phyloP scores from a whole-genome alignment of 2,888 invertebrate genomes.

The Protodeltote pygarga region DNA sequence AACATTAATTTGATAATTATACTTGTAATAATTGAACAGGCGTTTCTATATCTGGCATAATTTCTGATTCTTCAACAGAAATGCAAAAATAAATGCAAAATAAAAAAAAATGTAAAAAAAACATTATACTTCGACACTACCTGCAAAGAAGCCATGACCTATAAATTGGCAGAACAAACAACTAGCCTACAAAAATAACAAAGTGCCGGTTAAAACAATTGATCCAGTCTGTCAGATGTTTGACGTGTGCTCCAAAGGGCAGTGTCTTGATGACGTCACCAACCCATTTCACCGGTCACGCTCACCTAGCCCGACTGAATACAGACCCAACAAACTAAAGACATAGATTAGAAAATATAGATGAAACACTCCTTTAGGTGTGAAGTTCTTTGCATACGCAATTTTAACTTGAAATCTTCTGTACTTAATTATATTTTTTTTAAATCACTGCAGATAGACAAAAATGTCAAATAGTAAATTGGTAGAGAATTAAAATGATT shows the following conservation, averaged over 20 bases:
- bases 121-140: too few species aligned
- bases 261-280: constrained; percentile 58
- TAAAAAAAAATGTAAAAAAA: too few species aligned
- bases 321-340: constrained; percentile 5
- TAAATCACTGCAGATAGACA: too few species aligned
- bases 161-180: constrained; percentile 36
- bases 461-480: too few species aligned
- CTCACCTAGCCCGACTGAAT: constrained; percentile 46
- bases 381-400: constrained; percentile 8
- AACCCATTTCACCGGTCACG: constrained; percentile 62
- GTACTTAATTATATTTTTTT: too few species aligned
- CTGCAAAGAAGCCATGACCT: constrained; percentile 37
- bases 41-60: too few species aligned
- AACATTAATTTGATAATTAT: too few species aligned
- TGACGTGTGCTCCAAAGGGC: constrained; percentile 51
- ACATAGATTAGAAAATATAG: constrained; percentile 1
- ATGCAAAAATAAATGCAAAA: too few species aligned
- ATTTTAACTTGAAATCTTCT: not conserved
- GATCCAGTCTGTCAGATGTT: constrained; percentile 43
- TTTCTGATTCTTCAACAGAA: too few species aligned
- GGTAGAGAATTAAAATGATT: too few species aligned
- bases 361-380: too few species aligned
- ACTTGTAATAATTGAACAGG: too few species aligned
- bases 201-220: constrained; percentile 41
- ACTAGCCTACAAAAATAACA: constrained; percentile 33